phyloP scores from a whole-genome alignment of 2,113 vertebrate genomes.

The Vidua macroura region DNA sequence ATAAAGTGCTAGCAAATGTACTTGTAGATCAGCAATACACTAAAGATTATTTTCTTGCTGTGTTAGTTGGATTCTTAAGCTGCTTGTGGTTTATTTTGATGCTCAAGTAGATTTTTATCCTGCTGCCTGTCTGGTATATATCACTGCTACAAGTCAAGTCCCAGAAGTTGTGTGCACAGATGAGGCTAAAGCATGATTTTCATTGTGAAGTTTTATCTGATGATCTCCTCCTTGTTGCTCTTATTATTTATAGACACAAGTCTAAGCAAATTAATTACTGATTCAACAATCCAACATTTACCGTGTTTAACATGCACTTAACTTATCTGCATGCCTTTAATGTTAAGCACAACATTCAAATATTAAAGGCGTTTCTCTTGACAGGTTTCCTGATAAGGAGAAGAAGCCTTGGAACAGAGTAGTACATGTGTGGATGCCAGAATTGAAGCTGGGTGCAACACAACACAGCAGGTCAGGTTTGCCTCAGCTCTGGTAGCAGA shows the following conservation, averaged over 20 bases:
- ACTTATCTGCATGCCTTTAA: not conserved
- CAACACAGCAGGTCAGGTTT: not conserved
- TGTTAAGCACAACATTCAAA: not conserved
- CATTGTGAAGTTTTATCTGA: not conserved
- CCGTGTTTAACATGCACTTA: not conserved
- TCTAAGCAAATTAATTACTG: not conserved
- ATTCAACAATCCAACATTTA: not conserved
- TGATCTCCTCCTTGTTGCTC: not conserved
- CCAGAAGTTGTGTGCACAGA: not conserved
- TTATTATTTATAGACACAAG: not conserved
- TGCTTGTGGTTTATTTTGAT: slow-evolving; percentile 43
- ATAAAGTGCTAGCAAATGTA: slow-evolving; percentile 11
- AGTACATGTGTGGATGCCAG: not conserved
- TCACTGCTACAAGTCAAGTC: not conserved
- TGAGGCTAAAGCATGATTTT: not conserved
- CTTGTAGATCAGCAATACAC: slow-evolving; percentile 7
- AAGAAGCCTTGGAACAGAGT: not conserved
- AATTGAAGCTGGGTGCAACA: not conserved
- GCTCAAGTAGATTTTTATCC: slow-evolving; percentile 27
- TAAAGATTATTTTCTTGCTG: slow-evolving; percentile 39
- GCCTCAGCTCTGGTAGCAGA: not conserved
- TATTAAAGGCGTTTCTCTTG: not conserved
- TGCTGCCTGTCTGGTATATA: not conserved
- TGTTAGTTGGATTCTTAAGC: slow-evolving; percentile 45
- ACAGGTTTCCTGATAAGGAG: not conserved